Base-by-base conservation (phyloP, 2,888 invertebrate species). In the Ellobium chinense region DNA sequence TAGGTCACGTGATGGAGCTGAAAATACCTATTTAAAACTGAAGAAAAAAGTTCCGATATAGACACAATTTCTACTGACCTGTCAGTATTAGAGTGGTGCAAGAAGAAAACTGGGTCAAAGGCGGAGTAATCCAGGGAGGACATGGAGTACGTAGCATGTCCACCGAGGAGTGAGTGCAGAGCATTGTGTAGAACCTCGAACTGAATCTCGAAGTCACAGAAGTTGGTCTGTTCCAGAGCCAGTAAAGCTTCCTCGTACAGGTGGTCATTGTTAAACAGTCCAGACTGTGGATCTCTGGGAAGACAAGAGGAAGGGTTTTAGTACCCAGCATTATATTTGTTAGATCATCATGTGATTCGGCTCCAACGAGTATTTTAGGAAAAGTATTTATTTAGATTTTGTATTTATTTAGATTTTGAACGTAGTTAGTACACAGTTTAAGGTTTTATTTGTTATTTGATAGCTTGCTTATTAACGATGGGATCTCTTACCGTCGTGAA, bases 171-270 rank as follows among this genome's bases (percentile, higher is more conserved):
- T 63, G 82, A 82, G 56, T 85, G 85, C 58, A 85, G 83, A 36
- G 81, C 82, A 69, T 85, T 85, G 78, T 85, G 85, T 3, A 81
- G 58, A 27, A 85, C 74, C 66, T 85, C 85, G 68, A 78, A 84
- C 78, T 84, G 84, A 29, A 84, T 78, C 66, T 86, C 85, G 69
- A 85, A 85, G 78, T 84, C 85, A 60, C 86, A 84, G 78, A 83
- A 85, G 72, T 85, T 83, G 21, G 73, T 79, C 80, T 86, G 86
- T 60, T 84, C 86, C 27, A 85, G 78, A 31, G 74, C 82, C n/a
- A 82, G 78, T 69, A 83, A 70, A 5, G 76, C 81, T 60, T 84
- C 81, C 24, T 84, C 78, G 54, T 73, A 83, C 39, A 85, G 79
- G 27, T 68, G 21, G 31, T 69, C 54, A 3, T 69, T 62, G 37